phyloP scores from a whole-genome alignment of 2,888 invertebrate species.

The Cinara cedri region DNA sequence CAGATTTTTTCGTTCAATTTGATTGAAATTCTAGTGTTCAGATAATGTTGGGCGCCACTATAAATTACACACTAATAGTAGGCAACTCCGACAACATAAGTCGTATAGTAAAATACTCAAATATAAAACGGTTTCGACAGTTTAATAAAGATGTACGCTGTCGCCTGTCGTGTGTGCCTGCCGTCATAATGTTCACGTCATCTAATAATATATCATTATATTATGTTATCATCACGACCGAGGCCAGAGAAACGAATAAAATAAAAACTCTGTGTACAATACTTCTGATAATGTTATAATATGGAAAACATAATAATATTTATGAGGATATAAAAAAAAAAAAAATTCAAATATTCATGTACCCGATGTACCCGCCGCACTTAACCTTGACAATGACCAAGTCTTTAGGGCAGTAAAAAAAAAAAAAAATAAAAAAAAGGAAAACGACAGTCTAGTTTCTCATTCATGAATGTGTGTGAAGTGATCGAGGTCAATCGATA shows the following conservation, averaged over 20 bases:
- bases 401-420: constrained; percentile 38
- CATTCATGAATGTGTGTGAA: constrained; percentile 50
- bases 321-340: constrained; percentile 28
- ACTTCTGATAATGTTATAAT: not conserved
- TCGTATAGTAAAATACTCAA: not conserved
- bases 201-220: constrained; percentile 11
- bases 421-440: constrained; percentile 4
- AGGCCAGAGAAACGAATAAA: constrained; percentile 10
- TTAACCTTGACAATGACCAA: constrained; percentile 56
- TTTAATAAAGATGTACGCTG: not conserved
- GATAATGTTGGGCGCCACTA: too few relatives aligned
- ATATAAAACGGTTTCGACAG: constrained; percentile 20
- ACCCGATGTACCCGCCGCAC: constrained; percentile 4
- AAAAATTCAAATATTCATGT: constrained; percentile 38
- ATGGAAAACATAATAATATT: constrained; percentile 45
- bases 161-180: not conserved
- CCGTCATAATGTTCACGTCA: not conserved
- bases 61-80: too few relatives aligned
- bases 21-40: too few relatives aligned
- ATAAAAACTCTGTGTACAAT: constrained; percentile 9
- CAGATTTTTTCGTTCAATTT: too few relatives aligned
- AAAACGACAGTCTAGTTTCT: constrained; percentile 27
- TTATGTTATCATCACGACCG: not conserved
- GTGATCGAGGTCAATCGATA: constrained; percentile 50
- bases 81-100: too few relatives aligned